Evolutionary conservation across 2,113 vertebrate species (phyloP), one percentile per base, ranked within the genome.

Genomic region (Alaudala cheleensis): DNA sequence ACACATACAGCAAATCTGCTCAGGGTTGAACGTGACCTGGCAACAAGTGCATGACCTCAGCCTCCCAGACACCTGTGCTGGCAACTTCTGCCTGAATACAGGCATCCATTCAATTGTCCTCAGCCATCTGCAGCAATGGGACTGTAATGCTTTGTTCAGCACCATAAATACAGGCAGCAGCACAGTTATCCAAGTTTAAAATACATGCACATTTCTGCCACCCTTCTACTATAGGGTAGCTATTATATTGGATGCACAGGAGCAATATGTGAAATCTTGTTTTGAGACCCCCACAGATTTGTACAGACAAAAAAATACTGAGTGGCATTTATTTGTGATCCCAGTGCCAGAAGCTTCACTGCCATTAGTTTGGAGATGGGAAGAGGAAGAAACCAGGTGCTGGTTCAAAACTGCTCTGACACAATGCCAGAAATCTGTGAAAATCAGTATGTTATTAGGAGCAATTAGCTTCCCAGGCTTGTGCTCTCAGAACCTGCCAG

Each of bases 401-500:
- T 77, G 23, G 66, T 88, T 80, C 73, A 71, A 93, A 94, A 90
- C 73, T 45, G 6, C 66, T 53, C 67, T 91, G 76, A 94, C 14
- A 90, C 61, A 93, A 60, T 66, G 76, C 80, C 87, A 83, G 73
- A 90, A 42, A 73, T 40, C 54, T 92, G 79, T 33, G 77, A 90
- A 94, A 80, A 95, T 80, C 72, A 51, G 47, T 87, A 89, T 56
- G 88, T 80, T 80, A 84, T 86, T 94, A 74, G 69, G 67, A 95
- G 51, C 11, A 65, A 90, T 95, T 80, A 97, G 85, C 60, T 94
- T 92, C 56, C 28, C 69, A 83, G 61, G 69, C 86, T 49, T 90
- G 62, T 73, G 67, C 39, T 92, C 81, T 62, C 62, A 39, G 54
- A 72, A 70, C 82, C 95, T 91, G 88, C 89, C 89, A 94, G 76